These are phyloP conservation scores for Sebastes alutus DNA, from an alignment of 2,797 vertebrate species.

Conservation along the genomic window DNA sequence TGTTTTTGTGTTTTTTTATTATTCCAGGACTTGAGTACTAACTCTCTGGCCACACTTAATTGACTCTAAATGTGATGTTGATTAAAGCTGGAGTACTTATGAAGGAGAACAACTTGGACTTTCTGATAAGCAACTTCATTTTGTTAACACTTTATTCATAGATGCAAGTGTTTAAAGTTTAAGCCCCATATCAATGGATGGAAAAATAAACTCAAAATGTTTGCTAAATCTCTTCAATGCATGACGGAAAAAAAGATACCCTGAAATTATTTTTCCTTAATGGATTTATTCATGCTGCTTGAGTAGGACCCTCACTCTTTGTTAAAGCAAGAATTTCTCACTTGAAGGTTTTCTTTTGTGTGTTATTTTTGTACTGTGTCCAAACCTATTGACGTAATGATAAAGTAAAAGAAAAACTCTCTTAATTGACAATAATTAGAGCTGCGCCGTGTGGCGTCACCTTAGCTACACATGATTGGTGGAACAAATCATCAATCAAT, in stretches of 20 bases:
- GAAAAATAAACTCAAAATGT: not conserved
- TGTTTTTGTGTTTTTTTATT: too few relatives aligned
- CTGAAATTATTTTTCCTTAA: not conserved
- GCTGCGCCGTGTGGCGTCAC: rapidly evolving
- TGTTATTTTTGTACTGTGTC: not conserved
- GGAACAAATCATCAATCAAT: not conserved
- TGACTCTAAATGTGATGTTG: not conserved
- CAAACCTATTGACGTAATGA: rapidly evolving
- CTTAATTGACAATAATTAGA: not conserved
- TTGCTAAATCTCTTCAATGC: not conserved
- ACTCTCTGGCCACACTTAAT: not conserved
- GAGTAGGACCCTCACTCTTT: not conserved
- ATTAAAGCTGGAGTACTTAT: not conserved
- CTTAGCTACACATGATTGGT: not conserved
- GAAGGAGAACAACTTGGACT: not conserved
- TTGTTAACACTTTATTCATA: not conserved
- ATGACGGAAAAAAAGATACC: not conserved
- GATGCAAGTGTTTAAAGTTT: not conserved
- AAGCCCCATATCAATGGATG: not conserved
- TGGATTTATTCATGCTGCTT: not conserved
- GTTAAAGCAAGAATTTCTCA: not conserved
- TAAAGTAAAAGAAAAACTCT: not conserved
- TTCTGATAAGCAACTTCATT: too few relatives aligned
- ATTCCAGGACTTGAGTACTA: too few relatives aligned
- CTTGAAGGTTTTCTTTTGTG: not conserved